Percentiles rank a stretch among this genome's conserved stretches.
Conservation (phyloP, 1,140 invertebrate genomes). For the Tetraneura akinire region DNA sequence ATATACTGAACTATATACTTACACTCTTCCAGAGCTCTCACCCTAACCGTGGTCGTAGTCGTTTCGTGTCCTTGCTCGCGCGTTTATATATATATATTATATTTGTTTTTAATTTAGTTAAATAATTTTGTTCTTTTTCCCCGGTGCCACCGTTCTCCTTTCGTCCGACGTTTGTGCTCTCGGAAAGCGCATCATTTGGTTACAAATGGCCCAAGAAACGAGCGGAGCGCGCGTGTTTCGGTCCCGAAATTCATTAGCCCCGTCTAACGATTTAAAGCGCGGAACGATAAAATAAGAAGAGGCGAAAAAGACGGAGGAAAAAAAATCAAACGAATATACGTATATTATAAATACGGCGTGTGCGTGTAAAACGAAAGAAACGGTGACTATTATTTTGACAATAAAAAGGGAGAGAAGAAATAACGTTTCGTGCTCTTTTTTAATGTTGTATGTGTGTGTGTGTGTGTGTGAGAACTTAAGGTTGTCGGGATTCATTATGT, state of each 20-base stretch:
- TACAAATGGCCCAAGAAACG: slow-evolving; percentile 50
- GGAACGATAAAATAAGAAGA: no score
- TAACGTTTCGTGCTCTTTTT: slow-evolving; percentile 11
- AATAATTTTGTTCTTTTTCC: neutral
- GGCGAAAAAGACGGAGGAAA: neutral
- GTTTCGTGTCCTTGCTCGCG: no score
- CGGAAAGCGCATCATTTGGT: slow-evolving; percentile 43
- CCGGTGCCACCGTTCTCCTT: no score
- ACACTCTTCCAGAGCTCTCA: neutral
- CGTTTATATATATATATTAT: no score
- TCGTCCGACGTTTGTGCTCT: neutral
- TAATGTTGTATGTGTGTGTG: neutral
- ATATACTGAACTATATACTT: no score
- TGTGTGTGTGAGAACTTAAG: slow-evolving; percentile 23
- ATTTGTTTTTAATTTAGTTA: neutral
- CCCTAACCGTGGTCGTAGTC: no score
- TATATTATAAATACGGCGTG: no score
- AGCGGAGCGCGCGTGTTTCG: slow-evolving; percentile 39
- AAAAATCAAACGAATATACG: neutral
- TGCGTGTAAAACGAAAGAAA: slow-evolving; percentile 42
- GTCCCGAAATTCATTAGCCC: slow-evolving; percentile 50
- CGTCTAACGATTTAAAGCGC: slow-evolving; percentile 44
- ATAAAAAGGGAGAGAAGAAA: slow-evolving; percentile 44
- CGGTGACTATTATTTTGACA: slow-evolving; percentile 51
- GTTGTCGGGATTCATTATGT: slow-evolving; percentile 46